Percentiles rank a stretch among this genome's conserved stretches.
These are phyloP conservation scores for Neodiprion fabricii DNA, from an alignment of 1,140 invertebrate genomes.

Conservation along the genomic window DNA sequence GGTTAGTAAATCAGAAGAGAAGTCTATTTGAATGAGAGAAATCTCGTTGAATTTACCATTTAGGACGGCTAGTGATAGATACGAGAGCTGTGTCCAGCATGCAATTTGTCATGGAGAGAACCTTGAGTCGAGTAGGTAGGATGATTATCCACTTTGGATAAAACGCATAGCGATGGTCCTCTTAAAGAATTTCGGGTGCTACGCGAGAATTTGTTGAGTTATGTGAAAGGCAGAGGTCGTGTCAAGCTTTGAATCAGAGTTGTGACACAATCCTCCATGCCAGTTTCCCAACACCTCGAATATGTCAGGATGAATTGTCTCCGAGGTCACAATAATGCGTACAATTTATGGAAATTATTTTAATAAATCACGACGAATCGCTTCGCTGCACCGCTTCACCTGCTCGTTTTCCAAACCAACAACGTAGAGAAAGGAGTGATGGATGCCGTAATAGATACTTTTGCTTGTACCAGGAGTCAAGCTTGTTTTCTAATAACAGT, in stretches of 20 bases:
- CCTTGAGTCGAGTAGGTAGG: not conserved
- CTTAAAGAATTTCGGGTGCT: too few species aligned
- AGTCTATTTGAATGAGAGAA: not conserved
- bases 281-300: not conserved
- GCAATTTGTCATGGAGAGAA: not conserved
- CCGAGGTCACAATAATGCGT: not conserved
- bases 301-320: not conserved
- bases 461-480: not conserved
- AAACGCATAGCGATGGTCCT: too few species aligned
- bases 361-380: not conserved
- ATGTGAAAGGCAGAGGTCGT: not conserved
- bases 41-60: not conserved
- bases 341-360: not conserved
- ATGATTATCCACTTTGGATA: not conserved
- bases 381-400: not conserved
- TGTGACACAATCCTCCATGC: not conserved
- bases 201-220: not conserved
- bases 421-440: not conserved
- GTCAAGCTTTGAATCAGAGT: not conserved
- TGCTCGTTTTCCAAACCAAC: not conserved
- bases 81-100: not conserved
- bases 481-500: conserved; percentile 6
- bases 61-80: not conserved
- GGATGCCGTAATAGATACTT: not conserved
- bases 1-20: not conserved